Percentiles rank a stretch among this genome's conserved stretches.
These are phyloP conservation scores for Melanotaenia parkinsoni DNA, from an alignment of 2,797 vertebrate species.

Conservation along the genomic window DNA sequence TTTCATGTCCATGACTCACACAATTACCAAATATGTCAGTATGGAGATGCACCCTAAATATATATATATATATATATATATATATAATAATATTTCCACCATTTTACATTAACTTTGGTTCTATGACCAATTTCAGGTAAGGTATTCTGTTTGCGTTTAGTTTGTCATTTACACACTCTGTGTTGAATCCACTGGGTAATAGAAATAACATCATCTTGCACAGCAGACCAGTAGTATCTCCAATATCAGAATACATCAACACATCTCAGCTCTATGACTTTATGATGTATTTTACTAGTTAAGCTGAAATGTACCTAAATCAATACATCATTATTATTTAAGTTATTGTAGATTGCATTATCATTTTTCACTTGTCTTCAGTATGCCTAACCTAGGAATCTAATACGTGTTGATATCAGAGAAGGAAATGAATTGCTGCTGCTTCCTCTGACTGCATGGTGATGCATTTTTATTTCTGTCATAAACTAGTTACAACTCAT, in stretches of 20 bases:
- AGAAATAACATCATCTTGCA: conserved; percentile 25
- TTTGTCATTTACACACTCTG: background rate
- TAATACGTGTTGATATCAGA: conserved; percentile 10
- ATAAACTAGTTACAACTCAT: background rate
- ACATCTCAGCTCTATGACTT: background rate
- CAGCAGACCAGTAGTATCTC: conserved; percentile 33
- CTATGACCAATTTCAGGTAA: too few relatives aligned
- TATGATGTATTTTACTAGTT: background rate
- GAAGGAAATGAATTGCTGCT: conserved; percentile 28
- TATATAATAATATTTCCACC: too few relatives aligned
- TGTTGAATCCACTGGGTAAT: conserved; percentile 15
- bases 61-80: too few relatives aligned
- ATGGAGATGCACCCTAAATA: too few relatives aligned
- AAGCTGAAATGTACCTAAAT: conserved; percentile 6
- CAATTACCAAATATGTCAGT: too few relatives aligned
- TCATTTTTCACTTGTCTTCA: conserved; percentile 1
- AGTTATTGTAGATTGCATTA: conserved; percentile 8
- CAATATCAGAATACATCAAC: conserved; percentile 16
- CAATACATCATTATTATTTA: background rate
- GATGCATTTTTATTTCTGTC: conserved; percentile 14
- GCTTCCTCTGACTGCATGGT: background rate
- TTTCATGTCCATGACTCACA: too few relatives aligned
- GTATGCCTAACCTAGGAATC: background rate
- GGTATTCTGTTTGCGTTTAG: background rate
- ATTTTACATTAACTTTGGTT: too few relatives aligned